A percentile compares a stretch with the other conserved stretches of the same genome.
Evolutionary conservation across 2,888 invertebrate species (phyloP).

Genomic region (Pharmacophagus antenor): DNA sequence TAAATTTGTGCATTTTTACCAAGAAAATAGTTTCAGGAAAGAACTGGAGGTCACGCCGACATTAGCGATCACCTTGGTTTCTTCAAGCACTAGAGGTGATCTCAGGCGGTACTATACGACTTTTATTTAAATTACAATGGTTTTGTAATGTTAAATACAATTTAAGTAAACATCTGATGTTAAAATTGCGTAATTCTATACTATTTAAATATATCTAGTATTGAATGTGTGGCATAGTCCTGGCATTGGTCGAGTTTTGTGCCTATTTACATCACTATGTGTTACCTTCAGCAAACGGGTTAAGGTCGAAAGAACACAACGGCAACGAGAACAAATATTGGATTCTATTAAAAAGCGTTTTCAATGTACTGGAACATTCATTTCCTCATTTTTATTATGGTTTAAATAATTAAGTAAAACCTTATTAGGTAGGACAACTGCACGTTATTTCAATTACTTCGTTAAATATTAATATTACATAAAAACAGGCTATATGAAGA

Average conservation of each 20-base stretch:
- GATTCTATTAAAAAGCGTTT: slow-evolving; percentile 28
- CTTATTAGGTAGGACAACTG: too few relatives aligned
- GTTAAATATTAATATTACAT: too few relatives aligned
- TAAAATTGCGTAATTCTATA: slow-evolving; percentile 28
- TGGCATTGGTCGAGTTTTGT: slow-evolving; percentile 74
- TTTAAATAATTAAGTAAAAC: not conserved
- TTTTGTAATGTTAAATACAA: slow-evolving; percentile 51
- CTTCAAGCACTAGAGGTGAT: slow-evolving; percentile 64
- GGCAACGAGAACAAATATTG: slow-evolving; percentile 36
- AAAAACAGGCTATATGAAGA: too few relatives aligned
- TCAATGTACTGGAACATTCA: slow-evolving; percentile 20
- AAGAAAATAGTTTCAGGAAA: slow-evolving; percentile 50
- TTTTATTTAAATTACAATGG: slow-evolving; percentile 63
- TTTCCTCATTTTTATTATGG: slow-evolving; percentile 25
- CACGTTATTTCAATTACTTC: too few relatives aligned
- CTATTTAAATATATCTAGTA: slow-evolving; percentile 38
- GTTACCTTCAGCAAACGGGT: slow-evolving; percentile 73
- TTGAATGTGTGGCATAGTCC: slow-evolving; percentile 45
- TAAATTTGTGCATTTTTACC: slow-evolving; percentile 33
- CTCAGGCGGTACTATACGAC: slow-evolving; percentile 52
- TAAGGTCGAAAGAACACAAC: slow-evolving; percentile 60
- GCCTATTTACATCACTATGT: slow-evolving; percentile 73
- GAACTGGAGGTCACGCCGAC: slow-evolving; percentile 60
- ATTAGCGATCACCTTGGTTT: slow-evolving; percentile 63
- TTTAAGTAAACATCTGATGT: slow-evolving; percentile 38